Conservation (phyloP, 2,113 vertebrate genomes). For the Microtus ochrogaster region DNA sequence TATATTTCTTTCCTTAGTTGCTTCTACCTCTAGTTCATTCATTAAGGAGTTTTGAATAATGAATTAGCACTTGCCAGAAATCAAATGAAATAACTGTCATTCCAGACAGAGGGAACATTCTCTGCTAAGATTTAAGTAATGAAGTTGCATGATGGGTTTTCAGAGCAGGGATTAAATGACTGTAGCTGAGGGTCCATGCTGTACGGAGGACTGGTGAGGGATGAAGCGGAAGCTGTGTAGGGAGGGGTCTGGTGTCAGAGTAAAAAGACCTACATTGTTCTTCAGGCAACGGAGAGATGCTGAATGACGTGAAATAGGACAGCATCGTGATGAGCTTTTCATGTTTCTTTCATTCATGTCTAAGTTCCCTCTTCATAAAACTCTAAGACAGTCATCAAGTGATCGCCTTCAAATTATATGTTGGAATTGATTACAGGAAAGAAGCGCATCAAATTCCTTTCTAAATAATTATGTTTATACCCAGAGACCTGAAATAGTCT, state of each 20-base stretch:
- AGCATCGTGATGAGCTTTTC: background rate
- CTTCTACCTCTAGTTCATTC: background rate
- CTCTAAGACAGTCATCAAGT: background rate
- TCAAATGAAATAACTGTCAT: background rate
- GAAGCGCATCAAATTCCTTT: background rate
- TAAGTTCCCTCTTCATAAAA: background rate
- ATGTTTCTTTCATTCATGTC: background rate
- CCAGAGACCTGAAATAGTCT: background rate
- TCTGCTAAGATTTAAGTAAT: background rate
- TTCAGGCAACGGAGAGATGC: background rate
- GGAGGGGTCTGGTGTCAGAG: background rate
- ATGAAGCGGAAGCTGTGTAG: background rate
- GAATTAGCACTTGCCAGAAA: constrained; percentile 8
- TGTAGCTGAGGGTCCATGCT: too few relatives aligned
- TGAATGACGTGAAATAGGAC: background rate
- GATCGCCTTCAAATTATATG: background rate
- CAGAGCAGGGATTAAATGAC: background rate
- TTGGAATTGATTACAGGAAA: background rate
- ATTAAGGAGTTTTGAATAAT: constrained; percentile 38
- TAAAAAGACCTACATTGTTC: background rate
- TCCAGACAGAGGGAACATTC: background rate
- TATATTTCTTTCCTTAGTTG: background rate
- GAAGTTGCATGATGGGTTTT: background rate
- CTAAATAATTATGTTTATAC: background rate
- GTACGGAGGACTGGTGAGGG: background rate